phyloP scores from a whole-genome alignment of 2,888 invertebrate species.

The Rhyacophila evoluta region DNA sequence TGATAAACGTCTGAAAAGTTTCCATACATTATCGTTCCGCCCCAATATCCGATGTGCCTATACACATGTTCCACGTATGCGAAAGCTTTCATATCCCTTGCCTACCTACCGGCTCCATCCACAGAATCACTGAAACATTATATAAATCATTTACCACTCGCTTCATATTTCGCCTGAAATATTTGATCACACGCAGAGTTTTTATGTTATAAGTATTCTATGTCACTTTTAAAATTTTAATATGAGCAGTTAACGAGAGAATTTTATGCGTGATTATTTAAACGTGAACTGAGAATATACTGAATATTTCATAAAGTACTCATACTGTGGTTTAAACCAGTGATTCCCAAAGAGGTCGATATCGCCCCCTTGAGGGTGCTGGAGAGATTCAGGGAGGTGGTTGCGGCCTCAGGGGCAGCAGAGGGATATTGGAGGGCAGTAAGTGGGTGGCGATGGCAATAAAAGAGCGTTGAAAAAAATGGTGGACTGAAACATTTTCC shows the following conservation, averaged over 20 bases:
- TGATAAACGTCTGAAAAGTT: conserved; percentile 20
- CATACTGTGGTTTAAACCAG: no score
- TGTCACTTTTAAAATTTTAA: conserved; percentile 26
- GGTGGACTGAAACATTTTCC: no score
- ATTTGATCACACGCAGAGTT: conserved; percentile 12
- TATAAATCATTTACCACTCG: conserved; percentile 25
- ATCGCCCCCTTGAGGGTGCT: no score
- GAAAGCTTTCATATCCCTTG: neutral
- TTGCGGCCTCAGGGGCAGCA: no score
- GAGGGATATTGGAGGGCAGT: no score
- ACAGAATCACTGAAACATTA: conserved; percentile 24
- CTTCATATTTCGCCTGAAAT: conserved; percentile 1
- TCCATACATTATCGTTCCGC: conserved; percentile 15
- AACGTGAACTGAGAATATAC: no score
- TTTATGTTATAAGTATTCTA: conserved; percentile 23
- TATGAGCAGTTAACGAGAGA: neutral
- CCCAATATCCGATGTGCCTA: conserved; percentile 22
- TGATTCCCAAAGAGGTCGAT: no score
- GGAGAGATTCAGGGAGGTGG: no score
- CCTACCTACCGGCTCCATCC: neutral
- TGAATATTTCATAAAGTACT: no score
- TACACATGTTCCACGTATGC: conserved; percentile 10
- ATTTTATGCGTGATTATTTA: neutral
- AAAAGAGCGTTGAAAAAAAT: no score
- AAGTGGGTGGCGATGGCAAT: no score